Percentiles rank a stretch among this genome's conserved stretches.
phyloP scores from a whole-genome alignment of 1,140 invertebrate genomes.

The Ceratina calcarata region DNA sequence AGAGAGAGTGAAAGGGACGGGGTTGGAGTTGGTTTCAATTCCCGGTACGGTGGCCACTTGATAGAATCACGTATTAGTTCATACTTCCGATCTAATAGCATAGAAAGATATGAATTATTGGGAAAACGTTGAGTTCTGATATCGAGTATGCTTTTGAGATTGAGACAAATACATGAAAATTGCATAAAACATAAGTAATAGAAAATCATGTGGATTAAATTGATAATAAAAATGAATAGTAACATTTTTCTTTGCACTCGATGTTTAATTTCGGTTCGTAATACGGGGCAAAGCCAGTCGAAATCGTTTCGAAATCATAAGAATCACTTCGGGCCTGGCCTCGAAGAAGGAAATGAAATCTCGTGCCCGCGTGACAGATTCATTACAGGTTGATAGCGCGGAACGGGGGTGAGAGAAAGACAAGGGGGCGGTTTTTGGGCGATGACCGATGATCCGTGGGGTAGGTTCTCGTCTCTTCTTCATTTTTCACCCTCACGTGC shows the following conservation, averaged over 20 bases:
- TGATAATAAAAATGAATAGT: not conserved
- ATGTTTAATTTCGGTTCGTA: not conserved
- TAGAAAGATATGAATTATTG: too few relatives aligned
- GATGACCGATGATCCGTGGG: constrained; percentile 74
- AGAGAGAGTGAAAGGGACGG: too few relatives aligned
- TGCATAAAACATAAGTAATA: too few relatives aligned
- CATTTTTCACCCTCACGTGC: constrained; percentile 68
- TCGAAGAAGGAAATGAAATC: constrained; percentile 58
- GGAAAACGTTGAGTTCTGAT: not conserved
- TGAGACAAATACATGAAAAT: too few relatives aligned
- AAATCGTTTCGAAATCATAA: constrained; percentile 35
- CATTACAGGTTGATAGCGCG: constrained; percentile 60
- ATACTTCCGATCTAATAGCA: too few relatives aligned
- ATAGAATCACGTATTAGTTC: not conserved
- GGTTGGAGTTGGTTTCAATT: constrained; percentile 58
- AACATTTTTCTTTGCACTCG: too few relatives aligned
- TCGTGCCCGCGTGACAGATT: constrained; percentile 59
- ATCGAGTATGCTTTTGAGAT: too few relatives aligned
- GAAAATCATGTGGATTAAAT: too few relatives aligned
- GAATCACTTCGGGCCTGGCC: constrained; percentile 41
- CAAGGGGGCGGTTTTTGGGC: constrained; percentile 49
- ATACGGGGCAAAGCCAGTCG: not conserved
- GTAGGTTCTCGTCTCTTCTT: constrained; percentile 73
- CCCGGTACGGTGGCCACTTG: constrained; percentile 16
- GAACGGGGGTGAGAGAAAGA: constrained; percentile 12